Conservation (phyloP, 2,888 invertebrate genomes). For the Dasysyrphus albostriatus region DNA sequence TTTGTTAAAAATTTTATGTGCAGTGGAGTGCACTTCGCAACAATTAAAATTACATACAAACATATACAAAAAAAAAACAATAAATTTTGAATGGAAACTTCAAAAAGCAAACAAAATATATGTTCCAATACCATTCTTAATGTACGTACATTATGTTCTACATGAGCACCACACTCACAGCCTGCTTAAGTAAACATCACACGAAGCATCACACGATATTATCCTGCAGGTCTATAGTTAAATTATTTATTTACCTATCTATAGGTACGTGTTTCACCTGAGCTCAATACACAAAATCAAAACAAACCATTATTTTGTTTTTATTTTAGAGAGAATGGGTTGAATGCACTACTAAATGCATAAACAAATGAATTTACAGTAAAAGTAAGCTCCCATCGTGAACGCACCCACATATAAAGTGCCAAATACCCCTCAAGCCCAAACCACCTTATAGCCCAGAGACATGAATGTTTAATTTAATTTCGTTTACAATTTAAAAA, state of each 20-base stretch:
- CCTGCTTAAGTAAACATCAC: conserved; percentile 44
- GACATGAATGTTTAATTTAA: conserved; percentile 57
- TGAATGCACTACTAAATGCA: conserved; percentile 55
- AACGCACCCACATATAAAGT: conserved; percentile 27
- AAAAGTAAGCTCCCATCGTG: conserved; percentile 11
- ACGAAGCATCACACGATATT: conserved; percentile 20
- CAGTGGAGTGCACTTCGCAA: no score
- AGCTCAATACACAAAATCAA: conserved; percentile 36
- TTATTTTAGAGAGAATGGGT: conserved; percentile 28
- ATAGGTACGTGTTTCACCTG: conserved; percentile 47
- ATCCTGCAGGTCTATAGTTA: not conserved
- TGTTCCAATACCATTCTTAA: not conserved
- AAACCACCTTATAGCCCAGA: not conserved
- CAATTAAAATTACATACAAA: no score
- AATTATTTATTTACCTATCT: conserved; percentile 44
- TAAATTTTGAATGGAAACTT: conserved; percentile 6
- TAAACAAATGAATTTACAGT: conserved; percentile 51
- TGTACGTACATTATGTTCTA: not conserved
- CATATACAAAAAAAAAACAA: no score
- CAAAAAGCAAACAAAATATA: conserved; percentile 8
- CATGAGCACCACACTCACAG: not conserved
- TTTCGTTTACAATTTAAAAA: conserved; percentile 45
- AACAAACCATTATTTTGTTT: conserved; percentile 48
- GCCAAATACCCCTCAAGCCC: not conserved
- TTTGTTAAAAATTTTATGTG: no score